Conservation (phyloP, 2,113 vertebrate genomes). For the Sylvietta virens region DNA sequence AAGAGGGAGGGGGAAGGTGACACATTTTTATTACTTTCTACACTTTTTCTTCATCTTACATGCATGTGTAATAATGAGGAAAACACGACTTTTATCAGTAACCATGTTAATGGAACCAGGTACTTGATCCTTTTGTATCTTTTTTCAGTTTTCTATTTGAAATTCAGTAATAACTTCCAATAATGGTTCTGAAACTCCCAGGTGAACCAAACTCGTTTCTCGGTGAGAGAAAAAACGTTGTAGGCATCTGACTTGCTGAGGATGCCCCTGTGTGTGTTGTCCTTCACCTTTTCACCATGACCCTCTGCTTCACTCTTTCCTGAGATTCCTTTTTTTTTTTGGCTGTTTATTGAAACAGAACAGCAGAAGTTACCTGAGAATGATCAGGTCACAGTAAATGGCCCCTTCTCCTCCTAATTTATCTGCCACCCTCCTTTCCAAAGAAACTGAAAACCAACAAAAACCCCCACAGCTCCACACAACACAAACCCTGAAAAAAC, state of each 20-base stretch:
- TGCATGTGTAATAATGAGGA: constrained; percentile 76
- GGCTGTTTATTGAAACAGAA: neutral
- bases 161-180: constrained; percentile 51
- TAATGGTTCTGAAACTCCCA: constrained; percentile 52
- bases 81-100: constrained; percentile 75
- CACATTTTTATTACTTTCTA: constrained; percentile 73
- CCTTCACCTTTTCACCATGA: constrained; percentile 7
- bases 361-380: neutral
- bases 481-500: neutral
- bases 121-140: constrained; percentile 70
- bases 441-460: neutral
- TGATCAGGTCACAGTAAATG: neutral
- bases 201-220: constrained; percentile 10
- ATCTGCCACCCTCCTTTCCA: neutral
- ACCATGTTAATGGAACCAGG: constrained; percentile 73
- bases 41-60: constrained; percentile 72
- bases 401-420: neutral
- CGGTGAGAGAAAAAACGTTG: constrained; percentile 20
- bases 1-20: constrained; percentile 65
- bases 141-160: constrained; percentile 73
- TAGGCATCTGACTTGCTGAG: neutral
- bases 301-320: constrained; percentile 3
- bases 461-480: neutral
- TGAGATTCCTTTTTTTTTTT: constrained; percentile 3
- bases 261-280: neutral